Conservation (phyloP, 1,140 invertebrate species). For the Streblospio benedicti region DNA sequence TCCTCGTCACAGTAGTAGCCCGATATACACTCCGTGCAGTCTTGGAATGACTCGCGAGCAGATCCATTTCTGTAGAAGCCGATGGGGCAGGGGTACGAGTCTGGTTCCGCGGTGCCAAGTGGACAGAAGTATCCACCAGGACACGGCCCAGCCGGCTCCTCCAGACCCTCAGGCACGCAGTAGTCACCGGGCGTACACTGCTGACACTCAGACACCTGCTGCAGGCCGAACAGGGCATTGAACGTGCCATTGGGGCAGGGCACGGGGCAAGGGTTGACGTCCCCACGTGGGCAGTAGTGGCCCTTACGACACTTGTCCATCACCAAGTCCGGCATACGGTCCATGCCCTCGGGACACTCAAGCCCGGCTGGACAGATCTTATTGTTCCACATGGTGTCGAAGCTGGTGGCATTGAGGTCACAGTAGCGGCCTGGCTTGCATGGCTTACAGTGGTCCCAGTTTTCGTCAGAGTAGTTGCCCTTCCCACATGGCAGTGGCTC, state of each 20-base stretch:
- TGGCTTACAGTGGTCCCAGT: constrained; percentile 27
- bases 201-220: constrained; percentile 28
- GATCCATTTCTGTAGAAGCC: constrained; percentile 42
- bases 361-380: constrained; percentile 37
- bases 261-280: constrained; percentile 36
- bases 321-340: constrained; percentile 31
- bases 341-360: constrained; percentile 38
- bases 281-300: constrained; percentile 37
- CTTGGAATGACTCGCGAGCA: constrained; percentile 38
- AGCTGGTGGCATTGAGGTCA: constrained; percentile 35
- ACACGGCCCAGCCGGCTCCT: constrained; percentile 25
- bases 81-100: constrained; percentile 36
- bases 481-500: constrained; percentile 36
- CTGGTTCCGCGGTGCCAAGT: constrained; percentile 27
- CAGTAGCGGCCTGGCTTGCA: constrained; percentile 40
- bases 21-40: constrained; percentile 41
- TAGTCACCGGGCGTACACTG: constrained; percentile 36
- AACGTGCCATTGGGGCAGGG: constrained; percentile 41
- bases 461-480: constrained; percentile 36
- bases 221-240: constrained; percentile 26
- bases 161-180: constrained; percentile 29
- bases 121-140: constrained; percentile 38
- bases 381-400: constrained; percentile 27
- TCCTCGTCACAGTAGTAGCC: constrained; percentile 39
- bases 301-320: constrained; percentile 32